Percentiles rank a stretch among this genome's conserved stretches.
phyloP scores from a whole-genome alignment of 2,797 vertebrate genomes.

The Nyctibius grandis region DNA sequence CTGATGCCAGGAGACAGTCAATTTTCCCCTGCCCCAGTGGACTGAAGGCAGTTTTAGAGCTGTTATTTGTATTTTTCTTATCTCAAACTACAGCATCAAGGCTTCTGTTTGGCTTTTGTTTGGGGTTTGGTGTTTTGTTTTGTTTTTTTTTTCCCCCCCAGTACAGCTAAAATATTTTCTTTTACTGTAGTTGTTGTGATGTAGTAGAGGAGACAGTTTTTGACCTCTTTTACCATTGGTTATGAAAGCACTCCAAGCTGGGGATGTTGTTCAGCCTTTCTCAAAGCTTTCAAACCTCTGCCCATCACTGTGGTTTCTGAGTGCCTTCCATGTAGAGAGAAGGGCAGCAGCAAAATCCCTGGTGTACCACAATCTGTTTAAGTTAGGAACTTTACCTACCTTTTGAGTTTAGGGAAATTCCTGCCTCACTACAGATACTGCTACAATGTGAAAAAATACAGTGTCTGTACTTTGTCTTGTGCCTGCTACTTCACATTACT shows the following conservation, averaged over 20 bases:
- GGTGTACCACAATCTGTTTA: background rate
- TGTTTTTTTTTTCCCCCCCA: background rate
- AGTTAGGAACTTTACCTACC: background rate
- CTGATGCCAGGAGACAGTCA: background rate
- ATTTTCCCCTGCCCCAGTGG: background rate
- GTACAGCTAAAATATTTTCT: background rate
- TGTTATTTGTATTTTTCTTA: background rate
- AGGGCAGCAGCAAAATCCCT: background rate
- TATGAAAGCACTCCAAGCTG: background rate
- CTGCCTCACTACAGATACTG: background rate
- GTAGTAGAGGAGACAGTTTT: background rate
- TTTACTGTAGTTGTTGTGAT: background rate
- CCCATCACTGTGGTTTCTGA: fast-evolving
- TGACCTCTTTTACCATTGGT: background rate
- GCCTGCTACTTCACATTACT: background rate
- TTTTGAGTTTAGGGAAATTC: background rate
- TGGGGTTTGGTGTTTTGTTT: background rate
- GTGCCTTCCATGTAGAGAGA: background rate
- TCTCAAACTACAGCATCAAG: background rate
- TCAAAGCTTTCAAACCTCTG: background rate
- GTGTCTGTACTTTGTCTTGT: background rate
- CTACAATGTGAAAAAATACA: background rate
- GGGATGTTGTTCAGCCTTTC: background rate
- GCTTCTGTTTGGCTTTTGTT: background rate
- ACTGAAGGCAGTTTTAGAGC: background rate